These are phyloP conservation scores for Platorchestia sp. DNA, from an alignment of 1,140 invertebrate genomes.

Conservation along the genomic window DNA sequence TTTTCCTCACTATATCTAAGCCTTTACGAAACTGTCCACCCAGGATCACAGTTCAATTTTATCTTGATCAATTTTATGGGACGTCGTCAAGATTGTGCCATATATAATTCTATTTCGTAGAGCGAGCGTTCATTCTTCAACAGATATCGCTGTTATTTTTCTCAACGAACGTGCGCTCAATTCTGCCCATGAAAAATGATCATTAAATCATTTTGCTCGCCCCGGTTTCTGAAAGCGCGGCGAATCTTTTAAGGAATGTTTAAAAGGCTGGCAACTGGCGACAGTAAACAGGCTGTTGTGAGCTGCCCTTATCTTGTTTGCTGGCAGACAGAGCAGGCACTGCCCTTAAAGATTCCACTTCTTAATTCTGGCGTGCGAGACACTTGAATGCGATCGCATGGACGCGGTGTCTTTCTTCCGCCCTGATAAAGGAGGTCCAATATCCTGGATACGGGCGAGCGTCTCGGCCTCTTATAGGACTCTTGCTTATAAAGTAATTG, in stretches of 20 bases:
- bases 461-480: neutral
- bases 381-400: neutral
- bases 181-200: neutral
- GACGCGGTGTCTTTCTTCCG: neutral
- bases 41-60: neutral
- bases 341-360: neutral
- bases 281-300: conserved; percentile 6
- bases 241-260: neutral
- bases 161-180: neutral
- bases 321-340: neutral
- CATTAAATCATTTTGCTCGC: neutral
- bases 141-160: too few relatives aligned
- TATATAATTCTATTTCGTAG: neutral
- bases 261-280: neutral
- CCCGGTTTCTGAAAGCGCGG: neutral
- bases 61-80: neutral
- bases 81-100: neutral
- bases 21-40: neutral
- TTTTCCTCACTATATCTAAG: too few relatives aligned
- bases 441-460: neutral
- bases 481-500: neutral
- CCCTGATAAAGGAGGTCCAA: neutral
- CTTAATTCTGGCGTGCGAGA: neutral
- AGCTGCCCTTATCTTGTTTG: conserved; percentile 6
- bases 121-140: neutral